Conservation (phyloP, 2,113 vertebrate genomes). For the Panthera tigris region DNA sequence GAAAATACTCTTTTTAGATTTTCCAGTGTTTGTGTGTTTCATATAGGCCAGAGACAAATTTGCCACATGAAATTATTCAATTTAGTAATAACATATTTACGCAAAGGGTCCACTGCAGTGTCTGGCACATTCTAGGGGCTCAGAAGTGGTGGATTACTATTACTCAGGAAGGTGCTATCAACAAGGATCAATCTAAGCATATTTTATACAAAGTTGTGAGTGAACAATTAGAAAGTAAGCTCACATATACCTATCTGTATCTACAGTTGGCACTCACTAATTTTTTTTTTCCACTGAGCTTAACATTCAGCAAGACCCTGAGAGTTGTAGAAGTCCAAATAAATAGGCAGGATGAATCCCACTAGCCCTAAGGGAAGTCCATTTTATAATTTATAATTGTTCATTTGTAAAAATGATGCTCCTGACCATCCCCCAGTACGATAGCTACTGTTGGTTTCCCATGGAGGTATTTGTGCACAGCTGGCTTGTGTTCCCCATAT, state of each 20-base stretch:
- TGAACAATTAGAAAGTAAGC: background rate
- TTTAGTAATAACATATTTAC: background rate
- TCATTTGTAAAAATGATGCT: background rate
- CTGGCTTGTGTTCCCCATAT: background rate
- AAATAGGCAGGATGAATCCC: background rate
- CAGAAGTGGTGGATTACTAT: background rate
- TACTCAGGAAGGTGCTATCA: background rate
- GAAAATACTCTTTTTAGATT: background rate
- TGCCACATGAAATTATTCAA: background rate
- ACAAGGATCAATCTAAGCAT: background rate
- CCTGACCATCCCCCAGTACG: background rate
- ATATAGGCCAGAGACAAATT: background rate
- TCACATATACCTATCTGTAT: background rate
- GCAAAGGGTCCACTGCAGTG: background rate
- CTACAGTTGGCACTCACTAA: background rate
- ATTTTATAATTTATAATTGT: background rate
- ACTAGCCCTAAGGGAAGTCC: background rate
- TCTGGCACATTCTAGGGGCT: background rate
- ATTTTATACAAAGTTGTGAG: background rate
- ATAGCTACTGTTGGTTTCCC: background rate
- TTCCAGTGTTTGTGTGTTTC: background rate
- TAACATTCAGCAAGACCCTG: background rate
- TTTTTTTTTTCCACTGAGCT: background rate
- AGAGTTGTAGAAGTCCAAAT: background rate
- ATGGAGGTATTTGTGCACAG: background rate